Conservation (phyloP, 2,888 invertebrate species). For the Gastrophysa polygoni region DNA sequence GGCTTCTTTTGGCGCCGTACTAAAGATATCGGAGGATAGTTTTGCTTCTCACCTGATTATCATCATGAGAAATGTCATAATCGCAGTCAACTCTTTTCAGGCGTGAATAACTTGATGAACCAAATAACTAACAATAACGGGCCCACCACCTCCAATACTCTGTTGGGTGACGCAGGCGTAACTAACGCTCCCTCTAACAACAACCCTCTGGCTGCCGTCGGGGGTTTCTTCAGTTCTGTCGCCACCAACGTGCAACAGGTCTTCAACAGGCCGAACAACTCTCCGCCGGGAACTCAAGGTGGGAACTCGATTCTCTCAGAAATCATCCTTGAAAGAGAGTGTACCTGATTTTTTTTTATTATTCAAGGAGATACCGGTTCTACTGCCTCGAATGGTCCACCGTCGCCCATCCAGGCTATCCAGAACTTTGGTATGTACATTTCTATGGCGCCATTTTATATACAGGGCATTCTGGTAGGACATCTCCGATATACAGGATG, state of each 20-base stretch:
- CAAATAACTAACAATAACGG: constrained; percentile 30
- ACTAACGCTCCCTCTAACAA: not conserved
- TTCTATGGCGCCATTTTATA: too few relatives aligned
- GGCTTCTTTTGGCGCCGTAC: too few relatives aligned
- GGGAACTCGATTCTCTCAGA: too few relatives aligned
- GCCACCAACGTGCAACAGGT: constrained; percentile 37
- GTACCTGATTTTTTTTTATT: not conserved
- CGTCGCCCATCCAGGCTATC: constrained; percentile 30
- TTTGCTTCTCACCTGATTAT: too few relatives aligned
- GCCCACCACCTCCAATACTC: constrained; percentile 33
- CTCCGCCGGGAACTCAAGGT: constrained; percentile 35
- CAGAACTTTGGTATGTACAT: constrained; percentile 34
- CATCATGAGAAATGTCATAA: not conserved
- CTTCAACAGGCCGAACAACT: constrained; percentile 18
- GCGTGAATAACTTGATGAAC: constrained; percentile 37
- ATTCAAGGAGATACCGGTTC: constrained; percentile 34
- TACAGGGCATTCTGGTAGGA: too few relatives aligned
- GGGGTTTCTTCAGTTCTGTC: constrained; percentile 26
- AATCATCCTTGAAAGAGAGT: too few relatives aligned
- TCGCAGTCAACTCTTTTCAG: constrained; percentile 22
- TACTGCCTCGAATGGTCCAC: constrained; percentile 30
- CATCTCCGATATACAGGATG: too few relatives aligned
- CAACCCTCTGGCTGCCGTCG: constrained; percentile 8
- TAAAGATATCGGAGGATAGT: too few relatives aligned
- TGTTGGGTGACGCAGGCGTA: constrained; percentile 38